phyloP scores from a whole-genome alignment of 2,888 invertebrate genomes.

The Gymnocheta viridis region DNA sequence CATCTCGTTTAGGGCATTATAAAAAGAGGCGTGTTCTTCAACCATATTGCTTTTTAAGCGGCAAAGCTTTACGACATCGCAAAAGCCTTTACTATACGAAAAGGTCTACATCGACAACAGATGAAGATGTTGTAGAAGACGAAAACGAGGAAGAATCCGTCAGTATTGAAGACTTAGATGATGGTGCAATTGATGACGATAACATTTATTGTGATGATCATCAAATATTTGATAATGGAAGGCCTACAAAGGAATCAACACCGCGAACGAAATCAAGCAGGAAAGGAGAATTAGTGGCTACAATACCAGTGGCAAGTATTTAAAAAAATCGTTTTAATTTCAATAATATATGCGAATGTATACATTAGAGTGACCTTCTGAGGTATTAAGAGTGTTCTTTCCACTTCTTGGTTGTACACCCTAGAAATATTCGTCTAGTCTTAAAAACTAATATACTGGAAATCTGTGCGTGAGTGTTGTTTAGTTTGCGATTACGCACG shows the following conservation, averaged over 20 bases:
- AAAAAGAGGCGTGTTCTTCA: slow-evolving; percentile 65
- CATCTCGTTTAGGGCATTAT: slow-evolving; percentile 20
- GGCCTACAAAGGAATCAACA: slow-evolving; percentile 75
- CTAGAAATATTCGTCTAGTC: no score
- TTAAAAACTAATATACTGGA: no score
- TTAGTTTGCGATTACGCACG: no score
- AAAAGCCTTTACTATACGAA: slow-evolving; percentile 5
- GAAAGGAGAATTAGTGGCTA: slow-evolving; percentile 58
- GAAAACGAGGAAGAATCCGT: slow-evolving; percentile 44
- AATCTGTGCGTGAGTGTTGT: no score
- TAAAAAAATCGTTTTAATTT: no score
- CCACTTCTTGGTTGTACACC: no score
- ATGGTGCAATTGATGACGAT: slow-evolving; percentile 34
- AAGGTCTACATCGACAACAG: slow-evolving; percentile 9
- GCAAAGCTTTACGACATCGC: slow-evolving; percentile 48
- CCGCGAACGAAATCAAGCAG: slow-evolving; percentile 68
- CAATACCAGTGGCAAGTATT: slow-evolving; percentile 73
- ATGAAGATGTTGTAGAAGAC: slow-evolving; percentile 48
- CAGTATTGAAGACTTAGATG: slow-evolving; percentile 49
- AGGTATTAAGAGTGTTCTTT: no score
- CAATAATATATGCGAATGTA: no score
- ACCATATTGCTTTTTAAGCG: slow-evolving; percentile 70
- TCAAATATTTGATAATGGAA: slow-evolving; percentile 53
- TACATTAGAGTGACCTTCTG: no score
- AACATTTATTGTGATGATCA: slow-evolving; percentile 34